Conservation (phyloP, 2,888 invertebrate species). For the Pelosia muscerda region DNA sequence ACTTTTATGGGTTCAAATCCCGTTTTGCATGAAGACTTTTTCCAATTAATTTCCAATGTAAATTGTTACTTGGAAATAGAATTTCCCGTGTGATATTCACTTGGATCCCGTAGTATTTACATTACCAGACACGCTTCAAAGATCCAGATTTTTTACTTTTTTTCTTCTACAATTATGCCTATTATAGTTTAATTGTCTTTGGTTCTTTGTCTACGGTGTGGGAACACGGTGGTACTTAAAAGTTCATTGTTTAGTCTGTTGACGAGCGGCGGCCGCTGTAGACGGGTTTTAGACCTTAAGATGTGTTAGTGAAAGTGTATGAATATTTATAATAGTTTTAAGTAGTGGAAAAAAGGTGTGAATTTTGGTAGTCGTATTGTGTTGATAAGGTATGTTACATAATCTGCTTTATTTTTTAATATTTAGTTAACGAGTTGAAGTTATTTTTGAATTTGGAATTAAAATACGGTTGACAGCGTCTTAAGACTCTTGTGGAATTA, state of each 20-base stretch:
- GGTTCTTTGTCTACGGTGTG: constrained; percentile 57
- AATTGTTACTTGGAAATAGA: neutral
- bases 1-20: neutral
- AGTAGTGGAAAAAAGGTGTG: neutral
- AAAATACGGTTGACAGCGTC: neutral
- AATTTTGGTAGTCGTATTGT: neutral
- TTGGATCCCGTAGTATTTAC: constrained; percentile 27
- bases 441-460: neutral
- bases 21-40: neutral
- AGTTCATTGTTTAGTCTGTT: constrained; percentile 40
- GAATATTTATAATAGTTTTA: neutral
- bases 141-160: constrained; percentile 36
- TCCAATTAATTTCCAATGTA: neutral
- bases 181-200: constrained; percentile 56
- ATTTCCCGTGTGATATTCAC: constrained; percentile 48
- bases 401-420: neutral
- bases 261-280: constrained; percentile 8
- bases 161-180: constrained; percentile 52
- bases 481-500: too few species aligned
- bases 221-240: constrained; percentile 39
- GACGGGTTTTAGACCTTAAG: constrained; percentile 11
- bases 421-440: neutral
- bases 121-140: constrained; percentile 45
- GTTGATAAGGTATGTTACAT: constrained; percentile 8
- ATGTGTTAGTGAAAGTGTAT: constrained; percentile 20